These are phyloP conservation scores for Mycalesis mineus DNA, from an alignment of 2,888 invertebrate genomes.

Conservation along the genomic window DNA sequence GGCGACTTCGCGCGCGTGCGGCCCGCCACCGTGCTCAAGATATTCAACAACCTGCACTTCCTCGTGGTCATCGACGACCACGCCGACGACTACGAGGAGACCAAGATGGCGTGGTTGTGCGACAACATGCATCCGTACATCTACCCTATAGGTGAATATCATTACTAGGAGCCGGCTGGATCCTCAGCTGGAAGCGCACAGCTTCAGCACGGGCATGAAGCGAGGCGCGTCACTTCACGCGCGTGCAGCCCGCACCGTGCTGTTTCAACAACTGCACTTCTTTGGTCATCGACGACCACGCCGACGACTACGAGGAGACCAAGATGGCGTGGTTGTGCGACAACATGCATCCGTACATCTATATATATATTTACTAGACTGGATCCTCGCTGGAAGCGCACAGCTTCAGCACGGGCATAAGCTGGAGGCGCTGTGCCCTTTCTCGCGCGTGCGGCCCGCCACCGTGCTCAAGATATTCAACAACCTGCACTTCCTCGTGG, in stretches of 20 bases:
- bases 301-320: conserved; percentile 63
- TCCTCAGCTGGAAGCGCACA: conserved; percentile 74
- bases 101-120: conserved; percentile 78
- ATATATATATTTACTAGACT: too few relatives aligned
- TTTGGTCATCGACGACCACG: conserved; percentile 80
- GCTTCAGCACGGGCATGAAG: conserved; percentile 84
- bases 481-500: conserved; percentile 82
- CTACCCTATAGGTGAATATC: conserved; percentile 67
- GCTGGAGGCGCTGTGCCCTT: conserved; percentile 85
- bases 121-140: conserved; percentile 80
- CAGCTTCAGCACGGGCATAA: conserved; percentile 83
- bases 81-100: conserved; percentile 62
- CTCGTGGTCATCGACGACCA: conserved; percentile 81
- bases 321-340: conserved; percentile 79
- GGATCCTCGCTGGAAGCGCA: conserved; percentile 74
- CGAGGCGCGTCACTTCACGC: conserved; percentile 84
- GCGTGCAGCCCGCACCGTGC: conserved; percentile 83
- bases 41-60: conserved; percentile 82
- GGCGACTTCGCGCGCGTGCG: conserved; percentile 82
- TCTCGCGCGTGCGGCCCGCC: conserved; percentile 83
- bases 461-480: conserved; percentile 83
- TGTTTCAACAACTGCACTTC: conserved; percentile 82
- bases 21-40: conserved; percentile 84
- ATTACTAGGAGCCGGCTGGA: too few relatives aligned
- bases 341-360: conserved; percentile 79